Evolutionary conservation across 2,888 invertebrate genomes (phyloP), one percentile per base, ranked within the genome.

Genomic region (Agonopterix subpropinquella): DNA sequence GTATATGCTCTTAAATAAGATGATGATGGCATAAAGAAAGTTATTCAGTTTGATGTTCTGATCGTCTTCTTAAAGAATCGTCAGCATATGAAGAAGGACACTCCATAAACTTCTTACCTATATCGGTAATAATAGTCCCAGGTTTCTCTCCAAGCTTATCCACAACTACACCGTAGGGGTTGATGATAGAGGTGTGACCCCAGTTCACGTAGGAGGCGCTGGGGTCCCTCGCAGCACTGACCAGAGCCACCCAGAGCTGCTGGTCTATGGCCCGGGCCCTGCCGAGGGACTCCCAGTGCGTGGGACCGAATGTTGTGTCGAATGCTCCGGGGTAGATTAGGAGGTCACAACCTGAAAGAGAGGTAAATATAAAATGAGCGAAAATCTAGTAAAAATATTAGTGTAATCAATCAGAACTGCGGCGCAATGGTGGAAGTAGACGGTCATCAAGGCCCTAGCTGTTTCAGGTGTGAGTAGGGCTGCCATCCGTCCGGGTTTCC

Each of bases 241-340:
- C 92, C 1, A 93, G 91, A 13, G 94, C 95, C 41, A 97, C 95
- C 87, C 92, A 99, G 44, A 96, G 82, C 86, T 98, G 98, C 75
- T 95, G 94, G 83, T 98, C 98, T 36, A 92, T 89, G 37, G 98
- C 98, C 45, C 98, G 89, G 0, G 92, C 91, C 44, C 95, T 90
- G 52, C 92, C 93, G 11, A 98, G 84, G 4, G 97, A 76, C 70
- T 97, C 95, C 97, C 98, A 99, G 79, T 98, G 98, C 49, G 93
- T 85, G 0, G 98, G 97, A 0, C 98, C 98, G 0, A 98, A 98
- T 1, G 96, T 97, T 95, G 96, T 95, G 81, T 97, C 98, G 80
- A 98, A 98, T 1, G 98, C 98, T 28, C 94, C 98, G 0, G 98
- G 98, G 84, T 97, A 98, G 18, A 98, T 85, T 35, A 98, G 80